Evolutionary conservation across 1,140 invertebrate species (phyloP).

Genomic region (Neelides sp.): DNA sequence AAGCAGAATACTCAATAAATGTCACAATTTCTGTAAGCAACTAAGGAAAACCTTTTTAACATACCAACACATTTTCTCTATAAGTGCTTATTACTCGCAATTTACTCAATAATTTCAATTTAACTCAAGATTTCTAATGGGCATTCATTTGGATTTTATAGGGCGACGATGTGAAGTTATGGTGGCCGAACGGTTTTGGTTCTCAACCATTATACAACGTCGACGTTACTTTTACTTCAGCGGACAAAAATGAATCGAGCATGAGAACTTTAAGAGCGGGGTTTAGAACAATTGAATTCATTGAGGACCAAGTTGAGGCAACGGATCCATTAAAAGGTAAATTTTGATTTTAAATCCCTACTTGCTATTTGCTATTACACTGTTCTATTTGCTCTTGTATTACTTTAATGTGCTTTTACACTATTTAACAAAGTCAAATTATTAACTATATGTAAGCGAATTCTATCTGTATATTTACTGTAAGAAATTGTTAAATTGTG

Average conservation of each 20-base stretch:
- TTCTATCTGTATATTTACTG: no score
- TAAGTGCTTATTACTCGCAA: no score
- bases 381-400: no score
- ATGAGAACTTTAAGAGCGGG: constrained; percentile 50
- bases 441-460: no score
- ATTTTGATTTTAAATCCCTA: not conserved
- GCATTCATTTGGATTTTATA: no score
- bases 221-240: constrained; percentile 40
- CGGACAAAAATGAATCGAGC: constrained; percentile 33
- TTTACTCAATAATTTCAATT: no score
- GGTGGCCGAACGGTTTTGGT: constrained; percentile 95
- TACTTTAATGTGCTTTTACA: no score
- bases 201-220: constrained; percentile 63
- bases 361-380: not conserved
- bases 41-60: no score
- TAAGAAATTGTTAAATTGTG: no score
- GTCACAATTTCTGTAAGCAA: not conserved
- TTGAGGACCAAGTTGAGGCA: constrained; percentile 50
- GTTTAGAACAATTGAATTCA: constrained; percentile 70
- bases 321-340: constrained; percentile 11
- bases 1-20: not conserved
- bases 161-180: constrained; percentile 43
- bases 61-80: no score
- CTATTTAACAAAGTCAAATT: no score
- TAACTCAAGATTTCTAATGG: no score